A percentile compares a stretch with the other conserved stretches of the same genome.
phyloP scores from a whole-genome alignment of 2,113 vertebrate species.

The Rhodinocichla rosea region DNA sequence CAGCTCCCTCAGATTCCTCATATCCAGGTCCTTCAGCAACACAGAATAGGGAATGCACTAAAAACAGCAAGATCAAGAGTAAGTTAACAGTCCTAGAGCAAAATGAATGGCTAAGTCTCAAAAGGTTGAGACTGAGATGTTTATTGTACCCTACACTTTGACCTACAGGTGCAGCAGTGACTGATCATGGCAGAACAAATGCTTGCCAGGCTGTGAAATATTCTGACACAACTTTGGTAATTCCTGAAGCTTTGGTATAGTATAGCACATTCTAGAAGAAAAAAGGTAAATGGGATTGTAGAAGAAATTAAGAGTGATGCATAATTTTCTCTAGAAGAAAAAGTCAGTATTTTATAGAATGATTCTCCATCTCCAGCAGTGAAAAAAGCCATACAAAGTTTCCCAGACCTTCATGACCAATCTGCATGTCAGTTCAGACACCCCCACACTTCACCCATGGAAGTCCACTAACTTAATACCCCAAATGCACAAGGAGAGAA shows the following conservation, averaged over 20 bases:
- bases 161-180: not conserved
- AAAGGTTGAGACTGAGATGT: not conserved
- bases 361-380: not conserved
- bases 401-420: not conserved
- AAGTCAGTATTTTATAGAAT: not conserved
- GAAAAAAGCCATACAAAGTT: not conserved
- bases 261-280: not conserved
- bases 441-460: not conserved
- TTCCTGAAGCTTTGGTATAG: not conserved
- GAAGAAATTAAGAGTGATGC: not conserved
- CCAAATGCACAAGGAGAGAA: not conserved
- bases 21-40: constrained; percentile 94
- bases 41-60: constrained; percentile 95
- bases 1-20: constrained; percentile 95
- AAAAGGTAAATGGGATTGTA: not conserved
- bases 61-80: constrained; percentile 6
- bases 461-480: not conserved
- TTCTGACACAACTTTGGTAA: not conserved
- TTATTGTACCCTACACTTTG: not conserved
- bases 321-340: not conserved
- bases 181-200: not conserved
- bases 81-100: not conserved
- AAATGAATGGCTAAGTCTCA: not conserved
- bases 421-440: not conserved
- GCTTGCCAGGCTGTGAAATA: not conserved